These are phyloP conservation scores for Tragelaphus imberbis DNA, from an alignment of 2,113 vertebrate species.

Conservation along the genomic window DNA sequence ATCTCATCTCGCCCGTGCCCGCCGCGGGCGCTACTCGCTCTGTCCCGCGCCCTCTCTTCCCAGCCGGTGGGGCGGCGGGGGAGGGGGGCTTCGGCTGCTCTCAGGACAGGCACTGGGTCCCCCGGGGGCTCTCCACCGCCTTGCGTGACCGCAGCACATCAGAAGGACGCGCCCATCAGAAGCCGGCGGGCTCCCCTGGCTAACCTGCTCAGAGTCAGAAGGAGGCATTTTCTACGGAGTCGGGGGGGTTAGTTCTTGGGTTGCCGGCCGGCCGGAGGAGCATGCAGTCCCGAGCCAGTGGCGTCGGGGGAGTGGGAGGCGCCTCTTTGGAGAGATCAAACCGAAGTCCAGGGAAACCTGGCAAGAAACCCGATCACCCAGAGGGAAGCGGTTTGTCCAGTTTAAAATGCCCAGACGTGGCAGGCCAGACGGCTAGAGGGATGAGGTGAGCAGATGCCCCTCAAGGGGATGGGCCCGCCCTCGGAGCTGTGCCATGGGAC, in stretches of 20 bases:
- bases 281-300: neutral
- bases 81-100: accelerated
- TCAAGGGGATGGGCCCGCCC: neutral
- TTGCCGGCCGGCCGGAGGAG: neutral
- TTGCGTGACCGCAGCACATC: neutral
- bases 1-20: accelerated
- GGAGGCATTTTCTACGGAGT: neutral
- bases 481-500: accelerated
- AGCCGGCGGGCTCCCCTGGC: accelerated
- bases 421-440: accelerated
- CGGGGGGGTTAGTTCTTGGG: neutral
- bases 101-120: accelerated
- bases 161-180: neutral
- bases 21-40: accelerated
- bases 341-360: neutral
- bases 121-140: accelerated
- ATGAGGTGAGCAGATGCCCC: neutral
- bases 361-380: neutral
- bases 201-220: accelerated
- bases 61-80: accelerated
- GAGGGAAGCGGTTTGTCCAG: accelerated
- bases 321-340: neutral
- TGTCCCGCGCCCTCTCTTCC: neutral
- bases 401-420: neutral
- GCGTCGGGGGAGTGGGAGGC: accelerated